Conservation (phyloP, 1,140 invertebrate genomes). For the Diorhabda sublineata region DNA sequence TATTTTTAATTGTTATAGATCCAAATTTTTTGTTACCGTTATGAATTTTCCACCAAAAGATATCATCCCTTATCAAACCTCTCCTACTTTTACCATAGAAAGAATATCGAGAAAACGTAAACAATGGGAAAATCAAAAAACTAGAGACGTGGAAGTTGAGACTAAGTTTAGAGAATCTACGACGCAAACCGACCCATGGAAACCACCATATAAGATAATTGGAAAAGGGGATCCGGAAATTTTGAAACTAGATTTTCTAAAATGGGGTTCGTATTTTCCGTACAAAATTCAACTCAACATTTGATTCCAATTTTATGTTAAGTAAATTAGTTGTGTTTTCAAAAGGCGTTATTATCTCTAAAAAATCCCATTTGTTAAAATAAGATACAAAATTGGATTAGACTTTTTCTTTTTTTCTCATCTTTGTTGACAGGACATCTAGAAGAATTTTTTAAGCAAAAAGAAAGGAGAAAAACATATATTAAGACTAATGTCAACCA, state of each 20-base stretch:
- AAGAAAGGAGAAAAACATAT: too few species aligned
- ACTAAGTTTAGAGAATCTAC: slow-evolving; percentile 72
- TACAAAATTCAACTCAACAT: neutral
- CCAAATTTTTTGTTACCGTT: slow-evolving; percentile 29
- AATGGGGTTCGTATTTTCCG: slow-evolving; percentile 52
- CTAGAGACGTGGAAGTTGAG: slow-evolving; percentile 48
- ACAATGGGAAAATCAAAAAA: slow-evolving; percentile 1
- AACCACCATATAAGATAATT: slow-evolving; percentile 56
- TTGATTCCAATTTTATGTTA: slow-evolving; percentile 7
- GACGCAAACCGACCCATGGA: slow-evolving; percentile 73
- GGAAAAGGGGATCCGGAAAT: slow-evolving; percentile 55
- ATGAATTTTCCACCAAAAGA: slow-evolving; percentile 32
- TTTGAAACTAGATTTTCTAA: slow-evolving; percentile 57
- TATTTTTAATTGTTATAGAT: slow-evolving; percentile 9
- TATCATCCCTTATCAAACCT: slow-evolving; percentile 14
- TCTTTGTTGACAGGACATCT: too few species aligned
- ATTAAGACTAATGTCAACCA: too few species aligned
- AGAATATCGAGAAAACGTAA: slow-evolving; percentile 10
- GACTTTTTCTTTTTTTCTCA: too few species aligned
- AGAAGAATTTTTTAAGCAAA: too few species aligned
- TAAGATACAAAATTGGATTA: too few species aligned
- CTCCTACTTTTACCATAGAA: slow-evolving; percentile 30
- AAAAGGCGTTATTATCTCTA: too few species aligned
- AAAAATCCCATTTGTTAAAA: too few species aligned
- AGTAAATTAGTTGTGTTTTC: too few species aligned